Base-by-base conservation (phyloP, 1,140 invertebrate species). In the Hermatobates lingyangjiaoensis region DNA sequence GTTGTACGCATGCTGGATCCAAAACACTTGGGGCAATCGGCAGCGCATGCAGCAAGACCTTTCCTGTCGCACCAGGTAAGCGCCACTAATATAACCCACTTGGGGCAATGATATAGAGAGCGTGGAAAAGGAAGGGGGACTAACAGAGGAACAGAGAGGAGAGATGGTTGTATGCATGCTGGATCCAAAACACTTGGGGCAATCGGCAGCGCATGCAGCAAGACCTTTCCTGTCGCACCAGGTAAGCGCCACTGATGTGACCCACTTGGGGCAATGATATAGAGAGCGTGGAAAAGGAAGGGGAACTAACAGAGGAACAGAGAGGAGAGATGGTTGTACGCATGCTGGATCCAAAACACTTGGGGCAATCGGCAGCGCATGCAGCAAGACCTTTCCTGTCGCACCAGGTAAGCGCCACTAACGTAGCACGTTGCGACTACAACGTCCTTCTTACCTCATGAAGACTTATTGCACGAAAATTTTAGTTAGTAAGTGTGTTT, bases 101-200 rank as follows among this genome's bases (percentile, higher is more conserved):
- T n/a, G n/a, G n/a, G n/a, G n/a, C n/a, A n/a, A n/a, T n/a, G n/a
- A n/a, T n/a, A n/a, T n/a, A n/a, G n/a, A n/a, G n/a, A n/a, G n/a
- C n/a, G n/a, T n/a, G n/a, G n/a, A n/a, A n/a, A n/a, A n/a, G n/a
- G n/a, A n/a, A n/a, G n/a, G n/a, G n/a, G n/a, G n/a, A n/a, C n/a
- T n/a, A n/a, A n/a, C 84, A 58, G 87, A 91, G 66, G 88, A 92
- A 68, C 73, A 83, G 59, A 76, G 87, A 46, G 87, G 87, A 45
- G 89, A 93, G 72, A 94, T 94, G 89, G 83, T 93, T 56, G 87
- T 93, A 38, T 76, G 88, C 57, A 80, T 90, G 62, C 74, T 93
- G 59, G 88, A 93, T 66, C 74, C 84, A 45, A 72, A 82, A 59
- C 80, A 84, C 67, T 78, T 92, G 66, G 85, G 87, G 54, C 72